phyloP scores from a whole-genome alignment of 2,888 invertebrate species.

The Parelbella ahira region DNA sequence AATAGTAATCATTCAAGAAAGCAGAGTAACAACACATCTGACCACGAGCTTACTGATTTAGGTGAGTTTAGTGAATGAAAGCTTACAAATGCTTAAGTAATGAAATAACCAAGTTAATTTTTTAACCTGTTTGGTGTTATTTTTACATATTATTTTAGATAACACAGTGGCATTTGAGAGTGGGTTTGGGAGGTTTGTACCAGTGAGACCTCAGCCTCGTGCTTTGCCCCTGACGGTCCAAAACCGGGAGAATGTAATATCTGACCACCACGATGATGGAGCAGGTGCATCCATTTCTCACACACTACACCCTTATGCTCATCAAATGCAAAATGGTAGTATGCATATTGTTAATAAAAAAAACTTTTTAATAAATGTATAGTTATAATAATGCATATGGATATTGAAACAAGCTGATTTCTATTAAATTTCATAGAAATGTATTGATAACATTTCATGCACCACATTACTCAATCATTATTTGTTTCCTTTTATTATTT shows the following conservation, averaged over 20 bases:
- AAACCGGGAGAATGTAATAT: conserved; percentile 59
- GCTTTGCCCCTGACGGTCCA: conserved; percentile 67
- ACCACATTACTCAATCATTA: no score
- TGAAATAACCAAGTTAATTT: conserved; percentile 7
- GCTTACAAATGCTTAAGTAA: no score
- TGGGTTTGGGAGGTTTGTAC: conserved; percentile 75
- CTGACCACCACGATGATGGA: conserved; percentile 64
- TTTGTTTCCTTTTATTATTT: no score
- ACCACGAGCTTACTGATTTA: conserved; percentile 72
- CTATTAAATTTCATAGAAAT: no score
- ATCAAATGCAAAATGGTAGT: conserved; percentile 74
- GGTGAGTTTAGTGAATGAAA: no score
- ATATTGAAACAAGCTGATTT: no score
- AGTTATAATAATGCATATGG: no score
- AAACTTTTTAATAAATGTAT: no score
- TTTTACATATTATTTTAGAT: conserved; percentile 48
- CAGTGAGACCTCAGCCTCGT: conserved; percentile 73
- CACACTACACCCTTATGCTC: conserved; percentile 65
- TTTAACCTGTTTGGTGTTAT: conserved; percentile 14
- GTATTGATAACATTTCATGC: no score
- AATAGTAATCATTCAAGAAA: conserved; percentile 73
- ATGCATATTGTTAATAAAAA: conserved; percentile 14
- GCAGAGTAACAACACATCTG: conserved; percentile 69
- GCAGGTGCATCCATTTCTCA: conserved; percentile 57
- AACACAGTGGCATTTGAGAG: conserved; percentile 69